Base-by-base conservation (phyloP, 2,113 vertebrate species). In the Oenanthe melanoleuca region DNA sequence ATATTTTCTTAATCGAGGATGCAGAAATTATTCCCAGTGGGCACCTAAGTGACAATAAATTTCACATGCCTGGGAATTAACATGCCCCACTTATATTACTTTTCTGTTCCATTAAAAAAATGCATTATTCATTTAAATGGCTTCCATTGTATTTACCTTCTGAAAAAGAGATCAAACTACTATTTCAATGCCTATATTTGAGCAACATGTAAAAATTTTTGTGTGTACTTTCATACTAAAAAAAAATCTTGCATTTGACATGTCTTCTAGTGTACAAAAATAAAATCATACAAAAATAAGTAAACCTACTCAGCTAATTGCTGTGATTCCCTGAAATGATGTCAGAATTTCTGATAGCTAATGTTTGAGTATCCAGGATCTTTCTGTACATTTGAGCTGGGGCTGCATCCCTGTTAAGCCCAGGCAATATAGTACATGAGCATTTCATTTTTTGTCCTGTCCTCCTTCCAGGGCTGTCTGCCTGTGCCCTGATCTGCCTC, bases 1-100 rank as follows among this genome's bases (percentile, higher is more conserved):
- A 96, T 96, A 95, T 97, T 97, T 97, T 97, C 90, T 96, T 97
- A 96, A 97, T 96, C 89, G 90, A 92, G 92, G 96, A 95, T 97
- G 96, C 96, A 92, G 84, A 95, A 93, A 95, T 96, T 95, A 97
- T 97, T 97, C 96, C 95, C 95, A 84, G 44, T 95, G 74, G 97
- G 88, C 90, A 95, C 79, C 82, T 93, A 93, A 96, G 86, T 95
- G 95, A 95, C 96, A 96, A 96, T 97, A 97, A 95, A 97, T 97
- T 96, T 97, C 66, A 0, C 53, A 69, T 95, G 94, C 86, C 79
- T 93, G 95, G 93, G 95, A 97, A 97, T 97, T 96, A 95, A 91
- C 78, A 81, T 88, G 88, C 69, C 95, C 96, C 95, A 97, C 92
- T 97, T 97, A 91, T 88, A 96, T 94, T 96, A 91, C 92, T 97